Evolutionary conservation across 2,888 invertebrate genomes (phyloP).

Genomic region (Trichogramma evanescens): DNA sequence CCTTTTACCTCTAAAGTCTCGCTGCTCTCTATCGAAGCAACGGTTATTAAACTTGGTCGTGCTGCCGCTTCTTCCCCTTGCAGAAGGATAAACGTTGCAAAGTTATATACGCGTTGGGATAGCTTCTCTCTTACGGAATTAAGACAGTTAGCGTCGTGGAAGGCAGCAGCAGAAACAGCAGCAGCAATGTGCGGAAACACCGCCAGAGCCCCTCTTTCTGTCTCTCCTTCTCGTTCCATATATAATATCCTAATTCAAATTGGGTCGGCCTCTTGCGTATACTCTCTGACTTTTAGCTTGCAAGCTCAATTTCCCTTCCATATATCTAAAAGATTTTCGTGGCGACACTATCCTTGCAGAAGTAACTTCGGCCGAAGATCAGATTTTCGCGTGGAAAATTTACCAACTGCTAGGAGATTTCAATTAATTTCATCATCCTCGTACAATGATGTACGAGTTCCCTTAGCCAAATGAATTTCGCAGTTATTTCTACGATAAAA

Average conservation of each 20-base stretch:
- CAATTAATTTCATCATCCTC: conserved; percentile 11
- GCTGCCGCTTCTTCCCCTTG: too few species aligned
- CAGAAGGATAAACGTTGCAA: too few species aligned
- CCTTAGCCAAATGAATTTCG: too few species aligned
- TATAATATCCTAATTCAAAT: conserved; percentile 36
- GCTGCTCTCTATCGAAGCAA: too few species aligned
- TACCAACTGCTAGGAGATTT: conserved; percentile 11
- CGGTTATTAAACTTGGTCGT: too few species aligned
- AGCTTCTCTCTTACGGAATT: too few species aligned
- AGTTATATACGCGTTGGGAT: too few species aligned
- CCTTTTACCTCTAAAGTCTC: too few species aligned
- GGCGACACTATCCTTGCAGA: too few species aligned
- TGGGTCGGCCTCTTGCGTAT: conserved; percentile 27
- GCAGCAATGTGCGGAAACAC: conserved; percentile 13
- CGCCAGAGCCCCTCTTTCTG: background rate
- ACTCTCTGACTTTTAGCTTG: conserved; percentile 10
- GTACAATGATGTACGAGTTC: too few species aligned
- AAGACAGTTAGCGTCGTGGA: background rate
- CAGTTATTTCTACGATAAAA: too few species aligned
- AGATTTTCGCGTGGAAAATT: conserved; percentile 14
- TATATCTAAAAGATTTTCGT: background rate
- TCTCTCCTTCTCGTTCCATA: conserved; percentile 16
- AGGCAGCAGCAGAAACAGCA: background rate
- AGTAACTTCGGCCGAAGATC: conserved; percentile 1
- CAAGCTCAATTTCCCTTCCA: conserved; percentile 13